Base-by-base conservation (phyloP, 2,113 vertebrate species). In the Gobiocypris rarus region DNA sequence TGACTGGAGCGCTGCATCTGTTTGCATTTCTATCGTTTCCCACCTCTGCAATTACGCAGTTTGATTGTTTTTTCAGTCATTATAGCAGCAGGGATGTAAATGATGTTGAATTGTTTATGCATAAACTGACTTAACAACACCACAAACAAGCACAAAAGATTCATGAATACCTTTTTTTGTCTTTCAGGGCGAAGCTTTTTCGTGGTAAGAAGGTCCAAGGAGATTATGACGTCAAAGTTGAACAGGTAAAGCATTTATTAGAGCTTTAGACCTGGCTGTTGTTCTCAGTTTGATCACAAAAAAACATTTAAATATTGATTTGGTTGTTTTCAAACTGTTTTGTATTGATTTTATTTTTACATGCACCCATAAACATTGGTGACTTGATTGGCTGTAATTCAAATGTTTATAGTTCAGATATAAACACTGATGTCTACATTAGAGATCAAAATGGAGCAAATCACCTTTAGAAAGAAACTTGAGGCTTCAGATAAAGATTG, bases 211-310 rank as follows among this genome's bases (percentile, higher is more conserved):
- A 98, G 90, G 83, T 98, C 87, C 95, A 96, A 83, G 97, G 96
- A 56, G 98, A 99, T 86, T 98, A 95, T 43, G 98, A 99, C 87
- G 95, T 99, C 93, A 97, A 95, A 93, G 96, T 99, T 86, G 97
- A 99, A 86, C 98, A 99, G 97, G 98, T 99, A 95, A 87, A 59
- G 52, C 76, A 48, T 38, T 77, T 80, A 31, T 43, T 4, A 56
- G n/a, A 19, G 31, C 3, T 26, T 52, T 50, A 54, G 3, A 26
- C 22, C 5, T 1, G 38, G 2, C 8, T 34, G 5, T 41, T 70
- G 43, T 70, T 41, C 67, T 71, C 65, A 38, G 9, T 9, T 13
- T 24, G 38, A 71, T 24, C 69, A 43, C 67, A 43, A 38, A 34
- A n/a, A 22, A 31, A 1, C 67, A 6, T n/a, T 50, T 7, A 6